A percentile compares a stretch with the other conserved stretches of the same genome.
phyloP scores from a whole-genome alignment of 2,888 invertebrate genomes.

The Mermis nigrescens region DNA sequence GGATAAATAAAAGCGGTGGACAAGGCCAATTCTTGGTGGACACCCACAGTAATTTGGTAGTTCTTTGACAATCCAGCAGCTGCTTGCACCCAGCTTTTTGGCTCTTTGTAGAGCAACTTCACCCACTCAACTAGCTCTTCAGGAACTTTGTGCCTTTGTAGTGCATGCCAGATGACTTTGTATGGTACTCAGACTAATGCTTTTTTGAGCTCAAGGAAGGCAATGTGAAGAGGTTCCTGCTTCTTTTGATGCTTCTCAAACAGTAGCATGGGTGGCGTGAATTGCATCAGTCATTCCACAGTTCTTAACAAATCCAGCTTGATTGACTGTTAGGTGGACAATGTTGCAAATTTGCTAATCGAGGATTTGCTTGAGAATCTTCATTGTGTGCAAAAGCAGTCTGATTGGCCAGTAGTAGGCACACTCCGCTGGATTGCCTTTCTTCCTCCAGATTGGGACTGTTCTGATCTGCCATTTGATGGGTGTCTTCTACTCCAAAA shows the following conservation, averaged over 20 bases:
- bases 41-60: no score
- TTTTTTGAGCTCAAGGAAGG: background rate
- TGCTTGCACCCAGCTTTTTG: no score
- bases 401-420: background rate
- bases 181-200: background rate
- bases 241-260: background rate
- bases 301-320: background rate
- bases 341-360: background rate
- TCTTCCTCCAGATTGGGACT: background rate
- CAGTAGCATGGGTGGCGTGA: background rate
- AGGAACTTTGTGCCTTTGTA: background rate
- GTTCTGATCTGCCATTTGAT: background rate
- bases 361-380: conserved; percentile 1
- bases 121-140: background rate
- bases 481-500: background rate
- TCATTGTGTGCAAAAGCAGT: conserved; percentile 3
- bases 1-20: background rate
- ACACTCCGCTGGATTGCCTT: conserved; percentile 2
- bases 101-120: background rate
- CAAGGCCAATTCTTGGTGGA: background rate
- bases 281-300: background rate
- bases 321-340: background rate
- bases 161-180: background rate
- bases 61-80: no score
- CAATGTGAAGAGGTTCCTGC: background rate